These are phyloP conservation scores for Ectemnius cavifrons DNA, from an alignment of 2,888 invertebrate species.

Conservation along the genomic window DNA sequence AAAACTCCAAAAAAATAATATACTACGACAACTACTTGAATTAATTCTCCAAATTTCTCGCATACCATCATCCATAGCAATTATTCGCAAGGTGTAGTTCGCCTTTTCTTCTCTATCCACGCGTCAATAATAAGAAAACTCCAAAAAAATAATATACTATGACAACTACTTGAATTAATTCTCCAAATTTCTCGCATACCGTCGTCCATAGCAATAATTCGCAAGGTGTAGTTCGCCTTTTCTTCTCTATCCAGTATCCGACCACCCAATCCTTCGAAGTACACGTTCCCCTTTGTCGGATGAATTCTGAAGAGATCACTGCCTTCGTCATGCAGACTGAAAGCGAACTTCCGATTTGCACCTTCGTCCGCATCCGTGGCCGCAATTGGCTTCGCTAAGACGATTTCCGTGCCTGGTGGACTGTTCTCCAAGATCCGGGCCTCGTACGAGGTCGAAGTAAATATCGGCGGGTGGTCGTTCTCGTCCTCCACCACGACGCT, in stretches of 20 bases:
- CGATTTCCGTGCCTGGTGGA: conserved; percentile 84
- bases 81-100: conserved; percentile 84
- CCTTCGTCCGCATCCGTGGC: conserved; percentile 87
- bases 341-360: conserved; percentile 84
- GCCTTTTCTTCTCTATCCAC: conserved; percentile 87
- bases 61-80: conserved; percentile 81
- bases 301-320: conserved; percentile 86
- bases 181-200: conserved; percentile 61
- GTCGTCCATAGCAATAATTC: conserved; percentile 87
- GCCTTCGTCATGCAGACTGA: conserved; percentile 87
- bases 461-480: conserved; percentile 92
- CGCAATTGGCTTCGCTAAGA: conserved; percentile 83
- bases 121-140: no score
- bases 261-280: conserved; percentile 79
- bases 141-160: no score
- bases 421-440: conserved; percentile 90
- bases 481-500: conserved; percentile 90
- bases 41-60: no score
- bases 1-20: no score
- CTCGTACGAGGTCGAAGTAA: conserved; percentile 85
- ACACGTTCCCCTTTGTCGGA: conserved; percentile 82
- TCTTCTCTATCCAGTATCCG: conserved; percentile 86
- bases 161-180: no score
- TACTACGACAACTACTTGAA: no score
- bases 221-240: conserved; percentile 83